Conservation (phyloP, 2,888 invertebrate species). For the Pristionchus fissidentatus region DNA sequence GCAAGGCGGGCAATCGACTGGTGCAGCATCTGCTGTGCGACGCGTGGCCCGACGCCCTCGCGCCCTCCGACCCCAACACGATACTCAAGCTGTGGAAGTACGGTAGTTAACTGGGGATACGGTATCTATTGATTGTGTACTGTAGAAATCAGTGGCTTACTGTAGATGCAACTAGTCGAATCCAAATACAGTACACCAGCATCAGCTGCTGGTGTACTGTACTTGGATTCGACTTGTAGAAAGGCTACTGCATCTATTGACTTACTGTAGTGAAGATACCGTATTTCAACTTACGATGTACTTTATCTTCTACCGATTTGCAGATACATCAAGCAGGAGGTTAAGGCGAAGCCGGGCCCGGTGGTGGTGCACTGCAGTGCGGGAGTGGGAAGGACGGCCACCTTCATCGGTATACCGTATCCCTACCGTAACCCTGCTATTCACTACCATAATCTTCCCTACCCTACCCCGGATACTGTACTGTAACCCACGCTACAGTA, state of each 20-base stretch:
- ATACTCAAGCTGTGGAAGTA: slow-evolving; percentile 36
- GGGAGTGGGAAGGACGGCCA: slow-evolving; percentile 42
- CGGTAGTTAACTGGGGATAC: neutral
- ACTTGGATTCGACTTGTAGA: too few relatives aligned
- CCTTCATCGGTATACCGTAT: slow-evolving; percentile 37
- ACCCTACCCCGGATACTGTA: too few relatives aligned
- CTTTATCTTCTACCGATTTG: too few relatives aligned
- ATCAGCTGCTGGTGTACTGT: too few relatives aligned
- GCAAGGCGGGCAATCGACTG: neutral
- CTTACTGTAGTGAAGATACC: too few relatives aligned
- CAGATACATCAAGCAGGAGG: neutral
- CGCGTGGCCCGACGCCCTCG: slow-evolving; percentile 2
- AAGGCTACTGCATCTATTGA: too few relatives aligned
- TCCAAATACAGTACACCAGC: too few relatives aligned
- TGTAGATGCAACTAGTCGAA: too few relatives aligned
- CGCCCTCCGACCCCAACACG: neutral
- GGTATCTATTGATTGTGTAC: neutral
- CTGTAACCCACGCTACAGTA: too few relatives aligned
- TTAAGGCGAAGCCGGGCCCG: slow-evolving; percentile 17
- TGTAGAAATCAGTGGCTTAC: neutral
- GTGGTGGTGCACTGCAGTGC: slow-evolving; percentile 39
- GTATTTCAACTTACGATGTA: too few relatives aligned
- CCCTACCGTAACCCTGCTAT: neutral
- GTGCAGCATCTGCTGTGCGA: slow-evolving; percentile 23
- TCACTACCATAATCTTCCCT: slow-evolving; percentile 33